Evolutionary conservation across 2,888 invertebrate species (phyloP), one percentile per base, ranked within the genome.

Genomic region (Parelbella ahira): DNA sequence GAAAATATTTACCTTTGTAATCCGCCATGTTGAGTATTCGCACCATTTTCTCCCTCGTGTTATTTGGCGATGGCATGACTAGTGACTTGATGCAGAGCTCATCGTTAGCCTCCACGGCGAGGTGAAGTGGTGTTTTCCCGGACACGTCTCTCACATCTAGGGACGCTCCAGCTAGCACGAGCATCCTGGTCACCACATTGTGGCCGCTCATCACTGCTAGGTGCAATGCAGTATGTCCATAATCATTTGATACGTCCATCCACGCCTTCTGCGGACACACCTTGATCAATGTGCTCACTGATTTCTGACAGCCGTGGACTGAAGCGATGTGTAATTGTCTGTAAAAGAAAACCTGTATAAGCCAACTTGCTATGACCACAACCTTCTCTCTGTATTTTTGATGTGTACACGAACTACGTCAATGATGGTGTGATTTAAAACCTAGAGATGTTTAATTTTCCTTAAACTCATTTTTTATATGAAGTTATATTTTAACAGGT

Each of bases 251-350:
- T 20, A 95, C 91, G 71, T 97, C 93, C 25, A 97, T 82, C 45
- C 93, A 89, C 30, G 91, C 90, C 37, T 93, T 92, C 76, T 93
- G 91, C 19, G 96, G 95, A 45, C 94, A 93, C 67, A 93, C 88
- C 48, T 91, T 90, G 58, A 97, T 93, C 32, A 97, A 88, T 33
- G 92, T 91, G 53, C 91, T 88, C 0, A 94, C 92, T 47, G 93
- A 91, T 60, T 94, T 92, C 47, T 90, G 86, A 63, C 91, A 91
- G 28, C 93, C 93, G 50, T 94, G 92, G 37, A 94, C 90, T 56
- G 97, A 93, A 18, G 96, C 94, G 58, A 94, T 90, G 84, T 97
- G 97, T 56, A 97, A 88, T 78, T 93, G 91, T 61, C 97, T 97
- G 89, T 25, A 88, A 12, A 28, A 37, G 12, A 21, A 28, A 19